Evolutionary conservation across 37 sponge, comb jelly and placozoan genomes (phyloP).

Genomic region (Bolinopsis microptera): DNA sequence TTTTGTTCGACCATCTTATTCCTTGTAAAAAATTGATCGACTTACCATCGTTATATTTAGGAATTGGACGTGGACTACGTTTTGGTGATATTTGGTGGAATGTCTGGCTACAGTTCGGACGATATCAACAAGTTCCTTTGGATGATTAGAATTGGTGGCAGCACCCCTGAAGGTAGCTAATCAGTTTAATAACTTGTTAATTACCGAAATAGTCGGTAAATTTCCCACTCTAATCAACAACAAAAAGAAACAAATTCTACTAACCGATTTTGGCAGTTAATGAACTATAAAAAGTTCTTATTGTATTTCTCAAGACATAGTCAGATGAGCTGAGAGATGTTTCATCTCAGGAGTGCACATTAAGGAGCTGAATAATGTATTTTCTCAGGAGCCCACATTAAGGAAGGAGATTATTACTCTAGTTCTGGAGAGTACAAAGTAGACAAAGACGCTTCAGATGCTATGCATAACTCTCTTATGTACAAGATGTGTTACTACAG

Average conservation of each 20-base stretch:
- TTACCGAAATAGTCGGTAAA: background rate
- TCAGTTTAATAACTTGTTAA: background rate
- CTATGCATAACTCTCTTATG: conserved; percentile 96
- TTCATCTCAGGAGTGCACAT: too few species aligned
- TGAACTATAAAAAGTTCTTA: background rate
- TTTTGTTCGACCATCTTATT: too few species aligned
- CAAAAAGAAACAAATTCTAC: too few species aligned
- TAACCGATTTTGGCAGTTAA: too few species aligned
- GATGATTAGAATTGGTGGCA: conserved; percentile 99
- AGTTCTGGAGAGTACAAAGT: conserved; percentile 96
- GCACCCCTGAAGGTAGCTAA: conserved; percentile 83
- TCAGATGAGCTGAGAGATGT: too few species aligned
- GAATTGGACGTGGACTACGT: conserved; percentile 97
- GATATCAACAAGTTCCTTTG: conserved; percentile 99
- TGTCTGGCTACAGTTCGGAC: conserved; percentile 98
- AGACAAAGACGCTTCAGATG: conserved; percentile 90
- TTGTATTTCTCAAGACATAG: too few species aligned
- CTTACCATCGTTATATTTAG: too few species aligned
- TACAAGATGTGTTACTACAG: conserved; percentile 99
- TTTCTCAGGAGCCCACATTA: conserved; percentile 81
- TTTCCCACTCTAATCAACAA: too few species aligned
- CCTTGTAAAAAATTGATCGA: too few species aligned
- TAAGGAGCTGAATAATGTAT: too few species aligned
- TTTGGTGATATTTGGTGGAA: conserved; percentile 95
- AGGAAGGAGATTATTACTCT: conserved; percentile 94